Evolutionary conservation across 2,797 vertebrate genomes (phyloP).

Genomic region (Petrocephalus schoutedeni): DNA sequence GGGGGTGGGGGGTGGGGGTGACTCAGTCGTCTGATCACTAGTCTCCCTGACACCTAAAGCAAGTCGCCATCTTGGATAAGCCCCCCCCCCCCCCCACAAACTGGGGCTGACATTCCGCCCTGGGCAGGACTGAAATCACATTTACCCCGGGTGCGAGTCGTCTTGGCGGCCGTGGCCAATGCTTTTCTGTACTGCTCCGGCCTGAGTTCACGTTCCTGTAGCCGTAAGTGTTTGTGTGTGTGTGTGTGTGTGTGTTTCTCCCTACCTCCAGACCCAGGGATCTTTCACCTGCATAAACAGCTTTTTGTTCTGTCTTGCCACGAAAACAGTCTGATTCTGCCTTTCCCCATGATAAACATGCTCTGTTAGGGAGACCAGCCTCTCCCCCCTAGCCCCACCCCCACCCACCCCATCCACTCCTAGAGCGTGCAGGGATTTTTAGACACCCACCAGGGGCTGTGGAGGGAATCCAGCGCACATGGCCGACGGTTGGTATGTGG

Average conservation of each 20-base stretch:
- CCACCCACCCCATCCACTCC: constrained; percentile 14
- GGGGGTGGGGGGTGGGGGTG: neutral
- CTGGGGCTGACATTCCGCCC: too few relatives aligned
- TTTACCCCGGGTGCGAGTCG: too few relatives aligned
- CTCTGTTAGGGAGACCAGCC: constrained; percentile 71
- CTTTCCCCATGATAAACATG: constrained; percentile 72
- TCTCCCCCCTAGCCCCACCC: constrained; percentile 39
- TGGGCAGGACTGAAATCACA: too few relatives aligned
- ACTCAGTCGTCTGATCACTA: too few relatives aligned
- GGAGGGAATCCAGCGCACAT: neutral
- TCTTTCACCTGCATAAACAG: constrained; percentile 52
- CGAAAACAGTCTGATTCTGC: constrained; percentile 61
- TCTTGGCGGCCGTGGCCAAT: neutral
- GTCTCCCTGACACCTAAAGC: neutral
- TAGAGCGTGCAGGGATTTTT: neutral
- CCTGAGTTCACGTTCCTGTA: neutral
- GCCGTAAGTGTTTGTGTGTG: too few relatives aligned
- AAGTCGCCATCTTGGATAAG: too few relatives aligned
- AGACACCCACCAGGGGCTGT: neutral
- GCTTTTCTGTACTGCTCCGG: neutral
- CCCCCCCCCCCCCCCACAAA: too few relatives aligned
- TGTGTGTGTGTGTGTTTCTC: neutral
- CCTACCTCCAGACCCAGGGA: neutral
- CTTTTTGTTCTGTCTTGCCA: constrained; percentile 58
- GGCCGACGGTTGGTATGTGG: neutral